These are phyloP conservation scores for Charina bottae DNA, from an alignment of 2,113 vertebrate species.

Conservation along the genomic window DNA sequence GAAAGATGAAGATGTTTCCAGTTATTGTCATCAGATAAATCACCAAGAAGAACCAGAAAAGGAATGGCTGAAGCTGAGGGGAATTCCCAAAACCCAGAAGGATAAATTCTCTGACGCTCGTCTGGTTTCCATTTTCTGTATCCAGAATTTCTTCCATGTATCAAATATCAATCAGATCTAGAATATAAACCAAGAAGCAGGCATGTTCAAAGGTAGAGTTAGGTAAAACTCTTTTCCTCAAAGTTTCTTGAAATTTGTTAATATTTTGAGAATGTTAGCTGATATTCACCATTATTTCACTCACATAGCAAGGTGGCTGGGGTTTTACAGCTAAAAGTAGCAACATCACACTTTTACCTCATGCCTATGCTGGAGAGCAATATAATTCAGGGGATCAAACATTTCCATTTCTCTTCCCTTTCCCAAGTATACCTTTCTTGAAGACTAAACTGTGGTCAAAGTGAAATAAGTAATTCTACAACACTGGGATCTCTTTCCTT, in stretches of 20 bases:
- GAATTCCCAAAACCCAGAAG: not conserved
- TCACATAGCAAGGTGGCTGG: not conserved
- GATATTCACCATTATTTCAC: not conserved
- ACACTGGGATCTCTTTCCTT: not conserved
- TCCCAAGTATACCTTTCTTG: not conserved
- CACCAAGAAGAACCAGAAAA: not conserved
- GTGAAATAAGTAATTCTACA: not conserved
- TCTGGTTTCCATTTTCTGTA: not conserved
- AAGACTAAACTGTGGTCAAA: not conserved
- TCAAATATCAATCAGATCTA: not conserved
- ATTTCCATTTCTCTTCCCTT: not conserved
- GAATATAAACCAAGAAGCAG: not conserved
- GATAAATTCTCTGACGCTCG: not conserved
- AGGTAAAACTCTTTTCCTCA: not conserved
- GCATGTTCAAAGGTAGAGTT: not conserved
- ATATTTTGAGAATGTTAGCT: not conserved
- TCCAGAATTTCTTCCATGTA: not conserved
- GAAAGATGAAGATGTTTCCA: not conserved
- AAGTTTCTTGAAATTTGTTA: not conserved
- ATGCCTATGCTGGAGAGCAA: not conserved
- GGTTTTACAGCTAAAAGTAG: not conserved
- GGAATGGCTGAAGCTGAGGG: not conserved
- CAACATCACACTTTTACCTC: not conserved
- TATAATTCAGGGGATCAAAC: not conserved
- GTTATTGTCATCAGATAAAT: not conserved